Base-by-base conservation (phyloP, 2,113 vertebrate genomes). In the Harpagus bidentatus region DNA sequence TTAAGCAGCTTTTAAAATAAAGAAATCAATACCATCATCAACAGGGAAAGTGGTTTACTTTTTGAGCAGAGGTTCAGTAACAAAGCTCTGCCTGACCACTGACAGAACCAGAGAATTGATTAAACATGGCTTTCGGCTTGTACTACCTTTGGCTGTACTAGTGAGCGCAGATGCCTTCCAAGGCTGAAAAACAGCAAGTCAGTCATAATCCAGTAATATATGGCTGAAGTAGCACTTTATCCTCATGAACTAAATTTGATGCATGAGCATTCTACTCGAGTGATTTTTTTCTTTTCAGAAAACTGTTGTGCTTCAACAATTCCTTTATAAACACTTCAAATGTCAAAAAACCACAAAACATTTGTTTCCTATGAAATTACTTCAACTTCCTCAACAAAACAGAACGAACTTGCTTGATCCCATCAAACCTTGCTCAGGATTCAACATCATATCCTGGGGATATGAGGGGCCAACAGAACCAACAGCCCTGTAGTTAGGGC, bases 11-110 rank as follows among this genome's bases (percentile, higher is more conserved):
- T 88, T 96, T 92, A 92, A 92, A 94, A 78, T 71, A 71, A 93
- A 90, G 76, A 90, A 95, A 97, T 97, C 97, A 97, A 96, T 97
- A 95, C 56, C 55, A 74, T 71, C 50, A 92, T 86, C 85, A 95
- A 88, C 34, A 32, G 31, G 16, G 53, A 90, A 95, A 96, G 83
- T 29, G 38, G 47, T 71, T 92, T 66, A 71, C 26, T 78, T 91
- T 95, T 88, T 74, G 63, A 86, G 19, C 20, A 67, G 26, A 78
- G 13, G 6, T 90, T 88, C 55, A 78, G 71, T 88, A 83, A 58
- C 36, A 89, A 89, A 84, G 29, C 71, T 86, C 10, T 82, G 11
- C 29, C 38, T 82, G 42, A 65, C 32, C 9, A 29, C 28, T 36
- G 47, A 18, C 40, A 94, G 71, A 94, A 74, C 7, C 25, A 69